phyloP scores from a whole-genome alignment of 2,113 vertebrate genomes.

The Trogon melanurus region DNA sequence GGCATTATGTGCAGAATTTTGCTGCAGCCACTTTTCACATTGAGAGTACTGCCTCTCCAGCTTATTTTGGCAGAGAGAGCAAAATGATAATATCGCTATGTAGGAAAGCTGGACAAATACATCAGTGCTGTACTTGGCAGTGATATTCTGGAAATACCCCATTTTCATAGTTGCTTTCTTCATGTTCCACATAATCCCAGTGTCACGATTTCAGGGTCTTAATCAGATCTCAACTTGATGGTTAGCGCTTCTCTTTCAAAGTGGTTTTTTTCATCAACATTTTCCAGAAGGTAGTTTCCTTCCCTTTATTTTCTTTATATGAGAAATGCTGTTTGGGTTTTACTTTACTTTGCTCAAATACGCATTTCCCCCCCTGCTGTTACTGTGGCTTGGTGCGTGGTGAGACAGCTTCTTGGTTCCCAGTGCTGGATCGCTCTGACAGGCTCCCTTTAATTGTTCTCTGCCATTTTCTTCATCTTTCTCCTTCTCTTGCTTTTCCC shows the following conservation, averaged over 20 bases:
- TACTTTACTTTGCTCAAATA: background rate
- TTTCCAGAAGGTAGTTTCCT: background rate
- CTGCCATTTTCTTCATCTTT: constrained; percentile 12
- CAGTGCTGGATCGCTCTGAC: background rate
- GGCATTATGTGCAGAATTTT: background rate
- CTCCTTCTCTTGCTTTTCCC: background rate
- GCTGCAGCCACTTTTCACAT: background rate
- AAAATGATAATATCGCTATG: background rate
- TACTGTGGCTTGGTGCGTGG: background rate
- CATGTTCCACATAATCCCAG: background rate
- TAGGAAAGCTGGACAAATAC: background rate
- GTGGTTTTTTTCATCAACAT: background rate
- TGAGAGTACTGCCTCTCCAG: background rate
- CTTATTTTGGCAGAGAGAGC: constrained; percentile 18
- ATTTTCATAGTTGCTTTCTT: background rate
- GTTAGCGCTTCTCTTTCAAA: background rate
- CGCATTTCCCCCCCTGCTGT: background rate
- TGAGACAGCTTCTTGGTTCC: background rate
- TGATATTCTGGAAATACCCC: background rate
- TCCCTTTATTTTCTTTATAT: background rate
- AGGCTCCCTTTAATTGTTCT: background rate
- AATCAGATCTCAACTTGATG: background rate
- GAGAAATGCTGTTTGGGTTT: background rate
- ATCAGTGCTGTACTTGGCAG: background rate
- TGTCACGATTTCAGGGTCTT: background rate